Evolutionary conservation across 2,113 vertebrate species (phyloP), one percentile per base, ranked within the genome.

Genomic region (Oenanthe oenanthe): DNA sequence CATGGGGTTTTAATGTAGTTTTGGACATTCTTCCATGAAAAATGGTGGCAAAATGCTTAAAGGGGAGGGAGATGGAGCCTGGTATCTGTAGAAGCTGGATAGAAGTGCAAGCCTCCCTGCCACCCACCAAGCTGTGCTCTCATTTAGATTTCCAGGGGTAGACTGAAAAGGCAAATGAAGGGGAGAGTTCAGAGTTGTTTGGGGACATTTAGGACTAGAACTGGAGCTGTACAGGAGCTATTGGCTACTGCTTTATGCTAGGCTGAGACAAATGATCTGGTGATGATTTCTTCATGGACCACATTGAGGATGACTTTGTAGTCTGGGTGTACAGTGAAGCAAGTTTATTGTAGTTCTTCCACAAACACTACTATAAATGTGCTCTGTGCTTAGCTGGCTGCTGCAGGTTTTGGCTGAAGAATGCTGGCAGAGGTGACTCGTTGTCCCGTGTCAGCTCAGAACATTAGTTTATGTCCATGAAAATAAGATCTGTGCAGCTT

Each of bases 341-440:
- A 38, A 57, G 21, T 26, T 95, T 18, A 12, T 2, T 34, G 50
- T 12, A 40, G 54, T 32, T 80, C 25, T 57, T 53, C 6, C 56
- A 12, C 17, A 36, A 51, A 26, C 36, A 43, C 7, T 3, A 0
- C 16, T 45, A 1, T 43, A 0, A 31, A 14, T 47, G 17, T 74
- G 31, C 28, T 81, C 42, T 50, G 50, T 20, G 2, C 62, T 87
- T 76, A 17, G 32, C 25, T 81, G 42, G 28, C 47, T 8, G 1
- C 42, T 57, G 25, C 22, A 40, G 31, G 21, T 18, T 79, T 61
- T 51, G 38, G 17, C 47, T 92, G 38, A 56, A 50, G 31, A 58
- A 21, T 1, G 4, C 60, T 43, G 67, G 18, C 45, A 73, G 43
- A 48, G 40, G 29, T 81, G 51, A 66, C n/a, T 66, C 0, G 0